Evolutionary conservation across 2,113 vertebrate species (phyloP), one percentile per base, ranked within the genome.

Genomic region (Odontesthes bonariensis): DNA sequence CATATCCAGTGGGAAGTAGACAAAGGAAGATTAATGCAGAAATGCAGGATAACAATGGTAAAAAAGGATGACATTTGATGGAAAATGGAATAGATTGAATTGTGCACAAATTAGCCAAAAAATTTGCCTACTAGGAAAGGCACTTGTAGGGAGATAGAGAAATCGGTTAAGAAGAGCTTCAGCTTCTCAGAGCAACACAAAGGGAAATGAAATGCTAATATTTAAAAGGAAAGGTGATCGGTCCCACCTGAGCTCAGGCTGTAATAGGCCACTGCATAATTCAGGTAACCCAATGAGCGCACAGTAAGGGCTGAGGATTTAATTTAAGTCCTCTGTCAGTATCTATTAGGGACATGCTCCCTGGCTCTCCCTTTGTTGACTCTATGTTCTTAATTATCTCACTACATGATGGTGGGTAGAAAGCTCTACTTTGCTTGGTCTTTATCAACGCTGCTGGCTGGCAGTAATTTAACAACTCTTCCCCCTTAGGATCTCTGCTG

Each of bases 181-280:
- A 75, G 70, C 58, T 64, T 86, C 6, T 1, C 8, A 31, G 17
- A 8, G 75, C 79, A 68, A 66, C 55, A 77, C 64, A 53, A 38
- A 49, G 59, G 58, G 70, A 83, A 79, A 83, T 79, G 31, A 87
- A 87, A 84, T 86, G 79, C 74, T 77, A 82, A 86, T 87, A 83
- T 84, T 86, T 86, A 86, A 83, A 63, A 57, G 67, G 77, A 56
- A 67, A 72, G 75, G 81, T 74, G 79, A 87, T 81, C 23, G 49
- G 53, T 79, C 85, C 88, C 84, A 89, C 83, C 81, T 88, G 86
- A 84, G 49, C 61, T 57, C 16, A 46, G 46, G 55, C 64, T 84
- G 55, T 87, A 86, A 88, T 82, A 72, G 82, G 63, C 72, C 81
- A 6, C 71, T 88, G 81, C 83, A 88, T 91, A 83, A 91, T 90